Evolutionary conservation across 2,797 vertebrate genomes (phyloP).

Genomic region (Urocyon cinereoargenteus): DNA sequence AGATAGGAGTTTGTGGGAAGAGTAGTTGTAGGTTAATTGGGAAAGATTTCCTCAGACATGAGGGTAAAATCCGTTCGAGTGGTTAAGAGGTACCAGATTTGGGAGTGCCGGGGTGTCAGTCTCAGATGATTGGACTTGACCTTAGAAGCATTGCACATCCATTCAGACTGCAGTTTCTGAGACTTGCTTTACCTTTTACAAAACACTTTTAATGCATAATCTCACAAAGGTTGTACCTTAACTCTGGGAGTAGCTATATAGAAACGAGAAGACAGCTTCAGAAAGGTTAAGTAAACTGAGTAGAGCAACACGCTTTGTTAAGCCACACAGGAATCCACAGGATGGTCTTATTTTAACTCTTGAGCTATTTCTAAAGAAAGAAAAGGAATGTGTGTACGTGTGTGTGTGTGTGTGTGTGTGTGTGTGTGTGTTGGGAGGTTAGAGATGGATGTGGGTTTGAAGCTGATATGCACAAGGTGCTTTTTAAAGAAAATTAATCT

Average conservation of each 20-base stretch:
- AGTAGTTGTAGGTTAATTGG: neutral
- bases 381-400: neutral
- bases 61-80: neutral
- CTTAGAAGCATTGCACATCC: neutral
- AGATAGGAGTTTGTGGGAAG: neutral
- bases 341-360: slow-evolving; percentile 8
- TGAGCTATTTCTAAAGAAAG: slow-evolving; percentile 35
- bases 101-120: neutral
- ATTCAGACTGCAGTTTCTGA: neutral
- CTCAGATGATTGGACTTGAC: neutral
- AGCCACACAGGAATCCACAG: neutral
- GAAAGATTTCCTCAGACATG: neutral
- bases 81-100: neutral
- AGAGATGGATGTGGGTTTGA: neutral
- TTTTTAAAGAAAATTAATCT: slow-evolving; percentile 48
- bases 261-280: slow-evolving; percentile 11
- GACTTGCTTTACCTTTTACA: neutral
- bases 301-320: neutral
- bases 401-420: neutral
- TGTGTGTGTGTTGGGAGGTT: neutral
- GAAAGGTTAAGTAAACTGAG: neutral
- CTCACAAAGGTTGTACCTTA: neutral
- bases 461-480: neutral
- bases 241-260: neutral
- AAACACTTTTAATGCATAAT: neutral